Base-by-base conservation (phyloP, 2,888 invertebrate species). In the Trilocha varians region DNA sequence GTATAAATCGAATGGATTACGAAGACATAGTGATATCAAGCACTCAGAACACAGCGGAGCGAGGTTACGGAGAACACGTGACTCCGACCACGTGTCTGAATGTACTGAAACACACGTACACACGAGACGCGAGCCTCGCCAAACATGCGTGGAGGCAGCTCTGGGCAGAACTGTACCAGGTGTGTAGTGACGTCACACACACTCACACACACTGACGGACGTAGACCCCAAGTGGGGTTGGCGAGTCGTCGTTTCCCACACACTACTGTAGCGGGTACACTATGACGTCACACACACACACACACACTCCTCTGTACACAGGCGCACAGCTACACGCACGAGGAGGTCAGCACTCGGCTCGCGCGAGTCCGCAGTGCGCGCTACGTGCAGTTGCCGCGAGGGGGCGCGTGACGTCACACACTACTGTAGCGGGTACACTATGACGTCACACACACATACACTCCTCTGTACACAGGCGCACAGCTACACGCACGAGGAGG, bases 11-110 rank as follows among this genome's bases (percentile, higher is more conserved):
- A 1, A 90, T 90, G 90, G 90, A 90, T 42, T 89, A 82, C 55
- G 89, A 90, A 49, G 90, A 91, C 37, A 78, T 90, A 6, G 53
- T 90, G 0, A 70, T 89, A n/a, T 86, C 87, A 0, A 78, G 82
- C 16, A 57, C 74, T 11, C 88, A 88, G 62, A 89, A 88, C 50
- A 74, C 73, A 25, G 54, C 65, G 0, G 79, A 82, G n/a, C 84
- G 87, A 38, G 87, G 87, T 32, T 87, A 80, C 45, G 82, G 78
- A 0, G 79, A 75, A 37, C 74, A 76, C 25, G 73, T 77, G 5
- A 80, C 80, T 0, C 82, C 83, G 0, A 80, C 82, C 0, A 82
- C 82, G 0, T 83, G 83, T 47, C 64, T 82, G 0, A 78, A 79
- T 47, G 83, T 82, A 8, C 45, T 83, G 3, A 74, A 72, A 53